A percentile compares a stretch with the other conserved stretches of the same genome.
These are phyloP conservation scores for Panzeria rudis DNA, from an alignment of 2,888 invertebrate genomes.

Conservation along the genomic window DNA sequence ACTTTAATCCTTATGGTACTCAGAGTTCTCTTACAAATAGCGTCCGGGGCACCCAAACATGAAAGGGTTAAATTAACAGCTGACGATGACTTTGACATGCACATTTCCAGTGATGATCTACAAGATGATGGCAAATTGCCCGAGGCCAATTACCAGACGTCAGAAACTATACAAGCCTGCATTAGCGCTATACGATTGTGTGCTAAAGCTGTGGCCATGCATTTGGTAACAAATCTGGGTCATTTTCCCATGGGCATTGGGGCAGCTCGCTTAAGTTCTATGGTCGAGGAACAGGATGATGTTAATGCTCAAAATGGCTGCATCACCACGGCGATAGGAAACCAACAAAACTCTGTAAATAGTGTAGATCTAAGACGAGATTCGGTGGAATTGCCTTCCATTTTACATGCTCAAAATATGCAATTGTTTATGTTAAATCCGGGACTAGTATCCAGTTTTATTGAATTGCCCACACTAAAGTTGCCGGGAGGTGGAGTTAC, in stretches of 20 bases:
- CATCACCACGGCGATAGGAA: conserved; percentile 52
- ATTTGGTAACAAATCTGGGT: conserved; percentile 95
- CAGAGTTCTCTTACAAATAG: conserved; percentile 85
- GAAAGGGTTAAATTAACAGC: conserved; percentile 81
- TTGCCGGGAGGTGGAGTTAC: conserved; percentile 91
- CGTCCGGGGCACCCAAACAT: conserved; percentile 80
- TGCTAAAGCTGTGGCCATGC: conserved; percentile 87
- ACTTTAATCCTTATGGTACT: conserved; percentile 88
- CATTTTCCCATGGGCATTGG: conserved; percentile 97
- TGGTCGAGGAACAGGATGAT: conserved; percentile 97
- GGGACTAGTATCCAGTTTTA: conserved; percentile 92
- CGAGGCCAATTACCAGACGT: conserved; percentile 82
- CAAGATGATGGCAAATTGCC: conserved; percentile 79
- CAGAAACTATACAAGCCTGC: conserved; percentile 84
- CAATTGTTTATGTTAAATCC: conserved; percentile 94
- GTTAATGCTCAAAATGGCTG: conserved; percentile 81
- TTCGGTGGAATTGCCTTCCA: conserved; percentile 89
- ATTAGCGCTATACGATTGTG: conserved; percentile 86
- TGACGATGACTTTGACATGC: conserved; percentile 83
- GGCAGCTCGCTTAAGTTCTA: conserved; percentile 93
- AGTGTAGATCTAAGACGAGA: conserved; percentile 77
- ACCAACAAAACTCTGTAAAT: conserved; percentile 66
- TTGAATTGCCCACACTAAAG: conserved; percentile 94
- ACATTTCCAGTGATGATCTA: conserved; percentile 82
- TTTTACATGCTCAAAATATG: conserved; percentile 92